Base-by-base conservation (phyloP, 2,113 vertebrate genomes). In the Strix uralensis region DNA sequence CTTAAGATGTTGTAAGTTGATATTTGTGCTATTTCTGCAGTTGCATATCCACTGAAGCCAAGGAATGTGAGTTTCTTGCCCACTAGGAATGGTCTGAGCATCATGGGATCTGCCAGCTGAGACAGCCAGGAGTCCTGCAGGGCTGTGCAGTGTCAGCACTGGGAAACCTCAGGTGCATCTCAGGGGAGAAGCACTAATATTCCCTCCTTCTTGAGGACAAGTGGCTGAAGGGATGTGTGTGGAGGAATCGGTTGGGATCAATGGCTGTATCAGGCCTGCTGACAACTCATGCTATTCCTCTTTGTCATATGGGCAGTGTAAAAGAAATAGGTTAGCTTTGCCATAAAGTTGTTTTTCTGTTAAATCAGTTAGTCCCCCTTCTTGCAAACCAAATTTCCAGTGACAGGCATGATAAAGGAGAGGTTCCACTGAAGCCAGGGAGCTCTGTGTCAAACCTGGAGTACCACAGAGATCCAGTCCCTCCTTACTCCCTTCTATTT, bases 81-180 rank as follows among this genome's bases (percentile, higher is more conserved):
- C 77, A 90, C 95, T 96, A 97, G 98, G 73, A 98, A 94, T 89
- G 97, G 97, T 95, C 93, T 98, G 96, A 98, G 97, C 81, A 94
- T 98, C 91, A 98, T 72, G 8, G 98, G 98, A 98, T 61, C 97
- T 94, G 14, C 97, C 98, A 38, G 98, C 96, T 90, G 98, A 98
- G 90, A 96, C 97, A 83, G 95, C 98, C 46, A 97, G 96, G 90
- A 98, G 97, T 95, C 98, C 98, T 3, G 97, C 97, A 59, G 98
- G 98, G 57, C 72, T 95, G 88, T 98, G 98, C 87, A 98, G 92
- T 85, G 96, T 98, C 90, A 98, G 97, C 97, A 96, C 98, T 98
- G 75, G 98, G 98, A 97, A 97, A 96, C 57, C 97, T 99, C 86
- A 98, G 97, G 73, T 98, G 98, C 92, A 74, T 63, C 70, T 98